These are phyloP conservation scores for Aphidius colemani DNA, from an alignment of 2,888 invertebrate genomes.

Conservation along the genomic window DNA sequence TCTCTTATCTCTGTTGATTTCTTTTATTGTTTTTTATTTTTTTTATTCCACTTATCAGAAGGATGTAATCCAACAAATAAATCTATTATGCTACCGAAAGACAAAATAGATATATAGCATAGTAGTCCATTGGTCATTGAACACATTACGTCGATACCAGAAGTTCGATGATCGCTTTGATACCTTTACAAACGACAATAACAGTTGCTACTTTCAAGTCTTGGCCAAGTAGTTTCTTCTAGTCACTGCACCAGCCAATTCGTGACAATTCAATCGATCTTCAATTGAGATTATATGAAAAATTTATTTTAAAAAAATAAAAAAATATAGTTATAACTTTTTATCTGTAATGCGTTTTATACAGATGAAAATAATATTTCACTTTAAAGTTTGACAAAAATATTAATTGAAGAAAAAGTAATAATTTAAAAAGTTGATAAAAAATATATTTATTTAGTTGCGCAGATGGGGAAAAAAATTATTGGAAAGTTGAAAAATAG, in stretches of 20 bases:
- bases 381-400: too few species aligned
- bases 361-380: too few species aligned
- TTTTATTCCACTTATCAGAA: slow-evolving; percentile 46
- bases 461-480: background rate
- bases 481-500: slow-evolving; percentile 17
- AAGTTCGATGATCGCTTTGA: slow-evolving; percentile 21
- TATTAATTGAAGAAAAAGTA: too few species aligned
- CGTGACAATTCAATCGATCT: background rate
- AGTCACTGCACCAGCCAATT: too few species aligned
- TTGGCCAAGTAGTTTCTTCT: slow-evolving; percentile 20
- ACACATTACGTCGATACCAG: slow-evolving; percentile 46
- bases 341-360: background rate
- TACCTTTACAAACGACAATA: background rate
- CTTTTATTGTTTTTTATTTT: slow-evolving; percentile 6
- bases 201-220: slow-evolving; percentile 12
- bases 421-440: too few species aligned
- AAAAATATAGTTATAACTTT: too few species aligned
- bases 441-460: background rate
- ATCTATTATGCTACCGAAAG: slow-evolving; percentile 47
- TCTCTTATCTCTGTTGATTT: background rate
- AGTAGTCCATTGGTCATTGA: slow-evolving; percentile 25
- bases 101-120: background rate
- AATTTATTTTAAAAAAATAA: background rate
- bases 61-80: slow-evolving; percentile 49
- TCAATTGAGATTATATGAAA: background rate